Conservation (phyloP, 2,888 invertebrate genomes). For the Ennomos erosarius region DNA sequence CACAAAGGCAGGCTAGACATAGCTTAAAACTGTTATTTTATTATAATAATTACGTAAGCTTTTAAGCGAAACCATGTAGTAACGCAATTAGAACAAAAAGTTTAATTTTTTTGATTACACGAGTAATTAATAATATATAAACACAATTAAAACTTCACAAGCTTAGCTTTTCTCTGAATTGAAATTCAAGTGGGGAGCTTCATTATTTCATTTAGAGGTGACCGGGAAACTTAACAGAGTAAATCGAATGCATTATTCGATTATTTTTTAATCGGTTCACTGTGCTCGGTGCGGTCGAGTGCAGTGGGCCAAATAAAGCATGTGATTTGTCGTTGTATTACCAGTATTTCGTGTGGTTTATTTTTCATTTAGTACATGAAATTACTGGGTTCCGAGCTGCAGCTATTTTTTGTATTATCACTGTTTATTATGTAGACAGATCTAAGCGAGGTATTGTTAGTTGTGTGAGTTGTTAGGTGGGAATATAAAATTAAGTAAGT, state of each 20-base stretch:
- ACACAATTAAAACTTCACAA: slow-evolving; percentile 2
- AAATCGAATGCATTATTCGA: slow-evolving; percentile 23
- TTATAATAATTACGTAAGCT: no score
- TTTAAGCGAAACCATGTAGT: no score
- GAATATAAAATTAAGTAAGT: no score
- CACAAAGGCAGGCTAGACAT: no score
- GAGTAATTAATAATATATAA: not conserved
- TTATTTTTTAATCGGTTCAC: slow-evolving; percentile 23
- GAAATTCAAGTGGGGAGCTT: slow-evolving; percentile 8
- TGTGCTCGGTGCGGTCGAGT: not conserved
- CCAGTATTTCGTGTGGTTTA: slow-evolving; percentile 3
- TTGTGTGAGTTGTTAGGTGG: no score
- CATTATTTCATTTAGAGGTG: slow-evolving; percentile 13
- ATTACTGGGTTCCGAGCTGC: slow-evolving; percentile 1
- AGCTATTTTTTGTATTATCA: no score
- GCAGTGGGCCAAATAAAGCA: slow-evolving; percentile 11
- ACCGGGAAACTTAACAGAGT: slow-evolving; percentile 14
- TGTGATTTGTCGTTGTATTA: slow-evolving; percentile 12
- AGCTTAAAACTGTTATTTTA: no score
- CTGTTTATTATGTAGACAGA: no score
- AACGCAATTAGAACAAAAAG: no score
- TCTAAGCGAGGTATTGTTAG: no score
- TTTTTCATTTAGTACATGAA: slow-evolving; percentile 16
- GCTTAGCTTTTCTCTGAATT: slow-evolving; percentile 9
- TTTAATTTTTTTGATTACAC: no score